Evolutionary conservation across 2,888 invertebrate species (phyloP).

Genomic region (Rhaphigaster nebulosa): DNA sequence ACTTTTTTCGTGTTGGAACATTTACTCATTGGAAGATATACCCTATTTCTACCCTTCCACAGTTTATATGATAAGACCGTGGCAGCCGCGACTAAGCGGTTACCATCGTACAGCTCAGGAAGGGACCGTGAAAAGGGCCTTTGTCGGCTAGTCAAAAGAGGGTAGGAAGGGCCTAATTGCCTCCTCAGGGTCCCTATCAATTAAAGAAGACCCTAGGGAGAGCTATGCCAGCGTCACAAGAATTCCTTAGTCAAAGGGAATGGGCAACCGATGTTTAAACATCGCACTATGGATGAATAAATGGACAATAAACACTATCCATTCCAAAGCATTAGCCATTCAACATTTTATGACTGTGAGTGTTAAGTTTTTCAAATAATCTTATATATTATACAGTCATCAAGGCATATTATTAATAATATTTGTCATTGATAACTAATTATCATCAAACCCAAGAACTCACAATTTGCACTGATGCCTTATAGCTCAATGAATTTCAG

Average conservation of each 20-base stretch:
- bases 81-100: not conserved
- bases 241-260: not conserved
- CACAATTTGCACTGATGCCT: too few species aligned
- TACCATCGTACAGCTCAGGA: not conserved
- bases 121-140: slow-evolving; percentile 12
- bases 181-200: slow-evolving; percentile 23
- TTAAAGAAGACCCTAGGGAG: slow-evolving; percentile 26
- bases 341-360: not conserved
- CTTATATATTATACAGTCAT: not conserved
- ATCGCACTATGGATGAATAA: not conserved
- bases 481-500: too few species aligned
- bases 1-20: too few species aligned
- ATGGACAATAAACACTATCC: not conserved
- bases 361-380: not conserved
- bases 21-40: too few species aligned
- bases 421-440: too few species aligned
- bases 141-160: slow-evolving; percentile 49
- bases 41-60: not conserved
- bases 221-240: not conserved
- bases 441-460: too few species aligned
- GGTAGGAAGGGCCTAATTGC: slow-evolving; percentile 45
- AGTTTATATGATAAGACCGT: not conserved
- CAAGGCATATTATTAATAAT: too few species aligned
- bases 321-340: not conserved
- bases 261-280: not conserved